A percentile compares a stretch with the other conserved stretches of the same genome.
These are phyloP conservation scores for Trigoniulus corallinus DNA, from an alignment of 1,140 invertebrate genomes.

Conservation along the genomic window DNA sequence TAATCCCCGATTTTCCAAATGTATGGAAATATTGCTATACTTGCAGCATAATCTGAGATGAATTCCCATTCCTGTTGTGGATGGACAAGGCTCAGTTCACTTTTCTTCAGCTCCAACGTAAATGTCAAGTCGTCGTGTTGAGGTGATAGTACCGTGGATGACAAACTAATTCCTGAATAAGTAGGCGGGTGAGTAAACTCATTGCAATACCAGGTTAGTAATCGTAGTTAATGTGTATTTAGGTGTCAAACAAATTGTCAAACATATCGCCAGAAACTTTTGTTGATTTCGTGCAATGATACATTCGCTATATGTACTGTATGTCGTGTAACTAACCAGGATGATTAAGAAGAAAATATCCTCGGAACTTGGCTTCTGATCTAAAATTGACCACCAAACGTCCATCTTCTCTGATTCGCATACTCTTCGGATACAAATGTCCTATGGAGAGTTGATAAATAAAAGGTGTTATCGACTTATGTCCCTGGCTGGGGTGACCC, in stretches of 20 bases:
- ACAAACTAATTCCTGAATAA: too few relatives aligned
- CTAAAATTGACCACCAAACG: constrained; percentile 23
- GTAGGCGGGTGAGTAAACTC: too few relatives aligned
- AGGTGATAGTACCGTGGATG: constrained; percentile 21
- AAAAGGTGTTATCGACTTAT: too few relatives aligned
- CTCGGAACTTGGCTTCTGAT: constrained; percentile 25
- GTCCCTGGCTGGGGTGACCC: too few relatives aligned
- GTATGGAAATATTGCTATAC: too few relatives aligned
- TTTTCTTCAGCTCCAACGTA: constrained; percentile 20
- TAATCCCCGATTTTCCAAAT: too few relatives aligned
- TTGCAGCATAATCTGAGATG: constrained; percentile 24
- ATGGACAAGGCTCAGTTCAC: constrained; percentile 22
- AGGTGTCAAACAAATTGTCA: too few relatives aligned
- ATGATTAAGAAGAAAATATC: constrained; percentile 22
- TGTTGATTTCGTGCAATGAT: too few relatives aligned
- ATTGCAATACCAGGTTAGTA: too few relatives aligned
- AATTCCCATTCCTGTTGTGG: constrained; percentile 28
- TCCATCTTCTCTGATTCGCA: constrained; percentile 25
- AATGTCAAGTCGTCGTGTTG: constrained; percentile 23
- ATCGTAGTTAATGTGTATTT: too few relatives aligned
- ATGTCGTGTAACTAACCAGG: constrained; percentile 17
- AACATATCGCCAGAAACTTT: too few relatives aligned
- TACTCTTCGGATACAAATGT: constrained; percentile 24
- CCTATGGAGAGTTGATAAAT: constrained; percentile 14
- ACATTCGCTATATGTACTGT: too few relatives aligned